Evolutionary conservation across 2,113 vertebrate genomes (phyloP), one percentile per base, ranked within the genome.

Genomic region (Zosterops borbonicus): DNA sequence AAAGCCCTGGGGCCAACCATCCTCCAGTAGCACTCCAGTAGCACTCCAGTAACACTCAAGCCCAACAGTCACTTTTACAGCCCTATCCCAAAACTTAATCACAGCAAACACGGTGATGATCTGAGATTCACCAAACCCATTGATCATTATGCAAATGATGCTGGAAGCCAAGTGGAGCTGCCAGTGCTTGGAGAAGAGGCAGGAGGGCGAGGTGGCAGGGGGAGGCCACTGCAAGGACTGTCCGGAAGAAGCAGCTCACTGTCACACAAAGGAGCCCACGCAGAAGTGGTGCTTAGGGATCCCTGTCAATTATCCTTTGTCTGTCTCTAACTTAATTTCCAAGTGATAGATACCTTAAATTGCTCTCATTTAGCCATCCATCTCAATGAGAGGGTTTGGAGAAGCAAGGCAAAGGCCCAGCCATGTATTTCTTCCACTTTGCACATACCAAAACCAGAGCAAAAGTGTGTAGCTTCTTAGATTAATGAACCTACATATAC

Each of bases 191-290:
- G 64, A 76, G 70, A 63, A 49, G 52, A 79, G 47, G 62, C 33
- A 35, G 76, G 15, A 85, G 41, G 22, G 33, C 0, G 0, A 87
- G 60, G 15, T 42, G 60, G 46, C 27, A 69, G 9, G 6, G 16
- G 17, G 6, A 58, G 33, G 27, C 31, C 21, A 10, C 31, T 5
- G 1, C n/a, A 65, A 84, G 22, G 39, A 15, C 42, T 24, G 15
- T 12, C 4, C 29, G n/a, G 39, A 59, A 68, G 35, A 11, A 82
- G 81, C 56, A 87, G 67, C 52, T 94, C 62, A 17, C 9, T 25
- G 44, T 42, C 74, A 67, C 2, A 7, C 0, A 0, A 60, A 65
- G 56, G 8, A 67, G 18, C 28, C 64, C 37, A 22, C 0, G 0
- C 14, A 67, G 39, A 84, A 74, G 20, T 31, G 49, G 39, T 35